A percentile compares a stretch with the other conserved stretches of the same genome.
These are phyloP conservation scores for Homalodisca vitripennis DNA, from an alignment of 1,140 invertebrate genomes.

Conservation along the genomic window DNA sequence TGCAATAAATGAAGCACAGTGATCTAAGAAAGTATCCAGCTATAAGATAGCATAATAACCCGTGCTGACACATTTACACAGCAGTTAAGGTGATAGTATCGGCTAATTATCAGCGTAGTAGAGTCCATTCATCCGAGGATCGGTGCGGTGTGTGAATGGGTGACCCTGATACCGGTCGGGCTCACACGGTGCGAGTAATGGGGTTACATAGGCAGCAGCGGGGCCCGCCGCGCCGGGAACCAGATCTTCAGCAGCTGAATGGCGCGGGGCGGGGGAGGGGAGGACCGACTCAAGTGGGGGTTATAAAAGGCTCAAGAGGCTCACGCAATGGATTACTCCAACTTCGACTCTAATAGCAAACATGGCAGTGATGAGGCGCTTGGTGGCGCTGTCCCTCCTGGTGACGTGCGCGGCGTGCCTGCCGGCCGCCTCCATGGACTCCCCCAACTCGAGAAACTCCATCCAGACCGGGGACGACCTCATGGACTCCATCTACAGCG, in stretches of 20 bases:
- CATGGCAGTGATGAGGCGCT: neutral
- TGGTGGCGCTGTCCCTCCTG: conserved; percentile 43
- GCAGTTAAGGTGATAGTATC: no score
- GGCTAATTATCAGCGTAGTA: neutral
- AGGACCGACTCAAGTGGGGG: conserved; percentile 5
- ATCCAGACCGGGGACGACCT: conserved; percentile 70
- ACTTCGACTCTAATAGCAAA: neutral
- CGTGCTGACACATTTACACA: no score
- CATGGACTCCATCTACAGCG: conserved; percentile 68
- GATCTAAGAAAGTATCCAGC: no score
- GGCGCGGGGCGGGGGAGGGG: neutral
- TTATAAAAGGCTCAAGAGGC: conserved; percentile 17
- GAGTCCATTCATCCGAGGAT: neutral
- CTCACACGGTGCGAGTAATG: neutral
- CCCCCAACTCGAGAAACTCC: conserved; percentile 54
- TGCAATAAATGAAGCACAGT: no score
- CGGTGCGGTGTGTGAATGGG: neutral
- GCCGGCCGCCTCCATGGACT: conserved; percentile 51
- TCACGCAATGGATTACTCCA: conserved; percentile 10
- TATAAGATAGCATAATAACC: no score
- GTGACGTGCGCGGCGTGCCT: conserved; percentile 55
- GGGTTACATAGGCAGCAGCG: neutral
- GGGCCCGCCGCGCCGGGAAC: neutral
- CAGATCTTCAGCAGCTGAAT: neutral
- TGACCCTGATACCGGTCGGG: neutral